Evolutionary conservation across 2,113 vertebrate species (phyloP).

Genomic region (Bagarius yarrelli): DNA sequence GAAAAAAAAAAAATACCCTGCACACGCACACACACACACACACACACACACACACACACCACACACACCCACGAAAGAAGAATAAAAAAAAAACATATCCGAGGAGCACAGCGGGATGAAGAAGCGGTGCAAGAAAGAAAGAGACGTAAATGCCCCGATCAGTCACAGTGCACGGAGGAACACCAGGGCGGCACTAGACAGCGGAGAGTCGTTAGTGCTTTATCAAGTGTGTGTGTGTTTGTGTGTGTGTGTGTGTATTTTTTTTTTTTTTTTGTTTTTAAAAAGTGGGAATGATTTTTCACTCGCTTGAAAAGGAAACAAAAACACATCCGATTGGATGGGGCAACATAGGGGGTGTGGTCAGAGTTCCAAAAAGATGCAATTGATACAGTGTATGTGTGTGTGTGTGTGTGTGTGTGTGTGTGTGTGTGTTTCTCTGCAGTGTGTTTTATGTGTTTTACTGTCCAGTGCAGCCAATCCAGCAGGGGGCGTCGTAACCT

Average conservation of each 20-base stretch:
- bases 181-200: constrained; percentile 49
- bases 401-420: constrained; percentile 34
- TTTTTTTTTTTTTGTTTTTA: background rate
- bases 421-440: constrained; percentile 25
- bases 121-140: constrained; percentile 11
- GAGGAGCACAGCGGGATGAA: constrained; percentile 1
- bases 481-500: constrained; percentile 33
- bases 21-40: background rate
- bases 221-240: constrained; percentile 20
- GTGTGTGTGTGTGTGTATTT: constrained; percentile 5
- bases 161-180: constrained; percentile 59
- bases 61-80: background rate
- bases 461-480: constrained; percentile 40
- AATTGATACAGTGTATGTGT: constrained; percentile 15
- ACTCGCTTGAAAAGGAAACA: constrained; percentile 30
- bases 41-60: constrained; percentile 1
- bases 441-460: constrained; percentile 29
- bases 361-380: constrained; percentile 19
- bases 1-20: constrained; percentile 14
- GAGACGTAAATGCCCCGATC: constrained; percentile 50
- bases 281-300: constrained; percentile 35
- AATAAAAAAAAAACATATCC: background rate
- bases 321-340: constrained; percentile 26
- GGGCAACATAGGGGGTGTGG: constrained; percentile 1
- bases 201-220: constrained; percentile 48